These are phyloP conservation scores for Ciconia maguari DNA, from an alignment of 2,113 vertebrate genomes.

Conservation along the genomic window DNA sequence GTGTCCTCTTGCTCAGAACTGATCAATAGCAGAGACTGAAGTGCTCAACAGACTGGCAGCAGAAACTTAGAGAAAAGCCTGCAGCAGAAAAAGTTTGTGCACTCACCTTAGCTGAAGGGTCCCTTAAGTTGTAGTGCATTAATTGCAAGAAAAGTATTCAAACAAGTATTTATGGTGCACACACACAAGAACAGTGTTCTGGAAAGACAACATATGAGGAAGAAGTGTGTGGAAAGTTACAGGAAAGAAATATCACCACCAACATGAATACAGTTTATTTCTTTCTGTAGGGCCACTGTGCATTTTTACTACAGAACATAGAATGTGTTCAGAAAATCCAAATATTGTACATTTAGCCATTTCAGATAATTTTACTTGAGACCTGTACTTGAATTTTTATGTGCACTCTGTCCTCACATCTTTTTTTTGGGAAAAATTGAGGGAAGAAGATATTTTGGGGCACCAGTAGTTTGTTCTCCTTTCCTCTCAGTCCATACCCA, in stretches of 20 bases:
- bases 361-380: neutral
- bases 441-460: neutral
- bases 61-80: neutral
- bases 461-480: neutral
- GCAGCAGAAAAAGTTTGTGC: neutral
- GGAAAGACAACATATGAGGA: neutral
- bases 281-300: neutral
- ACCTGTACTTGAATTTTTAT: neutral
- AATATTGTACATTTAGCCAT: neutral
- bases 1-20: neutral
- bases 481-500: neutral
- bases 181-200: fast-evolving
- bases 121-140: neutral
- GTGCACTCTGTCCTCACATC: neutral
- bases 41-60: neutral
- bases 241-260: neutral
- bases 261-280: neutral
- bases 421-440: neutral
- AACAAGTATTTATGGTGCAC: neutral
- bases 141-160: neutral
- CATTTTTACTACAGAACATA: neutral
- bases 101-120: neutral
- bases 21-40: neutral
- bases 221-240: fast-evolving
- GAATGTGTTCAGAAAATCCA: neutral